phyloP scores from a whole-genome alignment of 2,888 invertebrate genomes.

The Cataglyphis cursor region DNA sequence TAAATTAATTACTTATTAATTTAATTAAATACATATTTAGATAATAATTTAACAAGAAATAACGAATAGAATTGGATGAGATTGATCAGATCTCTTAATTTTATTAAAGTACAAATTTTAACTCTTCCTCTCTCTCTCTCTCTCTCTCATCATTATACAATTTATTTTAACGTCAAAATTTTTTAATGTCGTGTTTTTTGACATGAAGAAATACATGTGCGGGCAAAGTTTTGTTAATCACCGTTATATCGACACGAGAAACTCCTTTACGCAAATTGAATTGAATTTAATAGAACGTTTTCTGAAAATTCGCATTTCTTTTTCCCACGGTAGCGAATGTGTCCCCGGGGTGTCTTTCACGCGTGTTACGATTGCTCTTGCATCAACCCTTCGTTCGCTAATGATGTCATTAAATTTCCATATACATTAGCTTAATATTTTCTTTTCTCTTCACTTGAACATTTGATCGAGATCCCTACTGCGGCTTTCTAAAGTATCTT shows the following conservation, averaged over 20 bases:
- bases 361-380: constrained; percentile 63
- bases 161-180: constrained; percentile 7
- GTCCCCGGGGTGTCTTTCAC: constrained; percentile 69
- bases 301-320: constrained; percentile 42
- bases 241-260: not conserved
- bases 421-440: not conserved
- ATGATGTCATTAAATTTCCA: constrained; percentile 68
- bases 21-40: not conserved
- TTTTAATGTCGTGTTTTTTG: not conserved
- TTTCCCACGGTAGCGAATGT: constrained; percentile 70
- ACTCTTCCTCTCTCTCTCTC: not conserved
- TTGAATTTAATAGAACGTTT: constrained; percentile 38
- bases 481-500: not conserved
- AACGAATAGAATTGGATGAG: not conserved
- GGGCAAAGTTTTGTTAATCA: not conserved
- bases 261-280: constrained; percentile 2
- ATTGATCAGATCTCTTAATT: not conserved
- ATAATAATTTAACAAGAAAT: not conserved
- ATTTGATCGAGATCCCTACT: not conserved
- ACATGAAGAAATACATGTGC: not conserved
- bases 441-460: not conserved
- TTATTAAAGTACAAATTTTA: not conserved
- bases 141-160: not conserved
- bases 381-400: constrained; percentile 63
- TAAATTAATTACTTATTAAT: not conserved